Conservation (phyloP, 2,797 vertebrate species). For the Margarornis squamiger region DNA sequence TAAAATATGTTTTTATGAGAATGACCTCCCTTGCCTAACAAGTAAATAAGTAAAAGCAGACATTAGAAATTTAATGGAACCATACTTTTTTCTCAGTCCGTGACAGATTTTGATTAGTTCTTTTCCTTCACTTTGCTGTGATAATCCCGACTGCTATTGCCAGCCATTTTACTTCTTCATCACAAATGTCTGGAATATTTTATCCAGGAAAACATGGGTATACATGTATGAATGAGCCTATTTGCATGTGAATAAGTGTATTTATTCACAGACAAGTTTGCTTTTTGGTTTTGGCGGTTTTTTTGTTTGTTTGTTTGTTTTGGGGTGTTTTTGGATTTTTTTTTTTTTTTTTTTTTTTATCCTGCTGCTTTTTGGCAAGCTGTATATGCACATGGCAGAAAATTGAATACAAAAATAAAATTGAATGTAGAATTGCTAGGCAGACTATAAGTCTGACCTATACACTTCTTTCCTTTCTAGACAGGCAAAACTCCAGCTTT, state of each 20-base stretch:
- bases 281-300: not conserved
- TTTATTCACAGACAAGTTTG: not conserved
- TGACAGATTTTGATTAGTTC: slow-evolving; percentile 44
- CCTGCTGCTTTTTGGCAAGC: not conserved
- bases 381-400: not conserved
- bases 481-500: not conserved
- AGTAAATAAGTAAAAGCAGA: slow-evolving; percentile 39
- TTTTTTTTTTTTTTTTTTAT: not conserved
- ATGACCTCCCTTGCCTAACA: not conserved
- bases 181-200: slow-evolving; percentile 9
- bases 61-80: slow-evolving; percentile 38
- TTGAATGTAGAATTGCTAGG: not conserved
- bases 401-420: slow-evolving; percentile 33
- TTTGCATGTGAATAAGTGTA: slow-evolving; percentile 47
- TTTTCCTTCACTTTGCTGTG: not conserved
- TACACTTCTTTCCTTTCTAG: not conserved
- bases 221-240: slow-evolving; percentile 50
- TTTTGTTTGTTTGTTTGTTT: not conserved
- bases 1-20: slow-evolving; percentile 20
- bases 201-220: not conserved
- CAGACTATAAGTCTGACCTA: slow-evolving; percentile 3
- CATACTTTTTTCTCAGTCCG: slow-evolving; percentile 7
- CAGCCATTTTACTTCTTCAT: not conserved
- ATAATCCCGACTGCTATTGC: not conserved
- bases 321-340: fast-evolving